A percentile compares a stretch with the other conserved stretches of the same genome.
phyloP scores from a whole-genome alignment of 2,797 vertebrate genomes.

The Argyrosomus regius region DNA sequence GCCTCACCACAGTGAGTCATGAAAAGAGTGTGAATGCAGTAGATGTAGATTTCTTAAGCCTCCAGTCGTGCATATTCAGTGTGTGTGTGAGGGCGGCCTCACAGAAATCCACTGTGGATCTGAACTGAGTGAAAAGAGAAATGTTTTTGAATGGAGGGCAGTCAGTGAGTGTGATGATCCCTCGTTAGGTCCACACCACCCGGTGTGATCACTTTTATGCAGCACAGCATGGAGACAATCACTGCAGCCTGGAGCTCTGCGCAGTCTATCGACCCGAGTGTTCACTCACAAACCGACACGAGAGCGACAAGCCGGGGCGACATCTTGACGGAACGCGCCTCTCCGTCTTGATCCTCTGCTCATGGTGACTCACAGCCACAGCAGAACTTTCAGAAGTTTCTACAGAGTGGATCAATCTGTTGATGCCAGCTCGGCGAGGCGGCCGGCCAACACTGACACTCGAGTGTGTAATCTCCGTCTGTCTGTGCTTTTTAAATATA shows the following conservation, averaged over 20 bases:
- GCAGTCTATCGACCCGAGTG: background rate
- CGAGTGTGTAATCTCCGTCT: no score
- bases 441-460: background rate
- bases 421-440: background rate
- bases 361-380: background rate
- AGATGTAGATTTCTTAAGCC: background rate
- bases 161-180: background rate
- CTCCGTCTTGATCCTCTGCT: background rate
- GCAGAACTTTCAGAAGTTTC: background rate
- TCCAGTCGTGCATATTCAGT: background rate
- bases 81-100: no score
- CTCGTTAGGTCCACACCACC: background rate
- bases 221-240: background rate
- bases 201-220: background rate
- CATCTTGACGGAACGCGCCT: no score
- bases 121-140: background rate
- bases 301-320: background rate
- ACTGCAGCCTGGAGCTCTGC: background rate
- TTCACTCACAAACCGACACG: background rate
- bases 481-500: no score
- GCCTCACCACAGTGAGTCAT: background rate
- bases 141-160: background rate
- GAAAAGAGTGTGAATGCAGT: background rate
- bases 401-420: background rate
- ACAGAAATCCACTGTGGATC: background rate